A percentile compares a stretch with the other conserved stretches of the same genome.
Conservation (phyloP, 1,140 invertebrate genomes). For the Musca domestica region DNA sequence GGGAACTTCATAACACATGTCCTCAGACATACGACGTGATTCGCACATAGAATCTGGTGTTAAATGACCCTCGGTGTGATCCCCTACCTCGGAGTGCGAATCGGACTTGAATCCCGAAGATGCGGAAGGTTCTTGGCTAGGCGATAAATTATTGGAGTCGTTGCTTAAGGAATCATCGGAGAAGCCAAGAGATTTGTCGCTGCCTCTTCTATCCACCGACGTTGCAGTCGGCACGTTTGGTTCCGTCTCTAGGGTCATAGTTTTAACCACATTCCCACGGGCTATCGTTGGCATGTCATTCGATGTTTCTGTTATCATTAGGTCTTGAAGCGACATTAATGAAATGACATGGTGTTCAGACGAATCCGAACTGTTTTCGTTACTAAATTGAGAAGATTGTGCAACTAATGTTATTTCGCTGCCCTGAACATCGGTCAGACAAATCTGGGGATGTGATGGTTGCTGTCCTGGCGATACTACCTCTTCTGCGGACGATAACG, state of each 20-base stretch:
- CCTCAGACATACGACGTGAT: constrained; percentile 51
- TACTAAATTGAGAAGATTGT: constrained; percentile 66
- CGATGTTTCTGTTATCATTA: constrained; percentile 70
- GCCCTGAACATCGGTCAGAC: constrained; percentile 84
- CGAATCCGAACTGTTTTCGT: constrained; percentile 57
- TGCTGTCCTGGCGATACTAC: constrained; percentile 27
- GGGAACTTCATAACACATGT: constrained; percentile 67
- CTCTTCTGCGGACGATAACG: constrained; percentile 13
- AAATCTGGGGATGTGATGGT: constrained; percentile 76
- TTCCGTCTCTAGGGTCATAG: constrained; percentile 60
- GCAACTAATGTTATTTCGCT: constrained; percentile 75
- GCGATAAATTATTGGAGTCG: constrained; percentile 57
- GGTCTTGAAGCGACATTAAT: constrained; percentile 57
- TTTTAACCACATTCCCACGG: constrained; percentile 70
- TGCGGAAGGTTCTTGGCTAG: constrained; percentile 52
- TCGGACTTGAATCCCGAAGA: constrained; percentile 53
- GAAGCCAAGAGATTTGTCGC: constrained; percentile 65
- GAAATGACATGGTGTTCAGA: constrained; percentile 40
- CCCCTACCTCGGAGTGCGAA: constrained; percentile 51
- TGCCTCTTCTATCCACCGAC: constrained; percentile 47
- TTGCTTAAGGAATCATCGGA: constrained; percentile 68
- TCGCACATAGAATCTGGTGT: constrained; percentile 53
- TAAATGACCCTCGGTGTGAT: constrained; percentile 51
- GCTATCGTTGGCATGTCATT: constrained; percentile 78
- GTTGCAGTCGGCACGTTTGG: constrained; percentile 32